Percentiles rank a stretch among this genome's conserved stretches.
phyloP scores from a whole-genome alignment of 2,113 vertebrate species.

The Ellobius talpinus region DNA sequence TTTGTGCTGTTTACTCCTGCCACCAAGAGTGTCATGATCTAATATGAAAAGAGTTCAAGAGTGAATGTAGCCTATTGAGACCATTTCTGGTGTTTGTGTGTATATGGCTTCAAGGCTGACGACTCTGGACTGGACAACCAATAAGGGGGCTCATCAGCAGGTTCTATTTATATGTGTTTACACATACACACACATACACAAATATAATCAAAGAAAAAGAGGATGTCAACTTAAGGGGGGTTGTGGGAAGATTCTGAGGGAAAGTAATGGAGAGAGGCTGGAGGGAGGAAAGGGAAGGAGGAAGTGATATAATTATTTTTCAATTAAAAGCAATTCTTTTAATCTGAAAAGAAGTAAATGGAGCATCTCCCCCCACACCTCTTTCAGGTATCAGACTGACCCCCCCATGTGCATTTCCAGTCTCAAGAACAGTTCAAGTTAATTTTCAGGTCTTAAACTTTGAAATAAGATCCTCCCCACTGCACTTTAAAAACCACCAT shows the following conservation, averaged over 20 bases:
- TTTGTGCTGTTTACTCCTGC: background rate
- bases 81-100: background rate
- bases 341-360: background rate
- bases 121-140: background rate
- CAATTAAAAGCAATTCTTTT: background rate
- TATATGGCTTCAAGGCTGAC: background rate
- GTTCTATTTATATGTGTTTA: background rate
- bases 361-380: background rate
- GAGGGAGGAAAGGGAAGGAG: background rate
- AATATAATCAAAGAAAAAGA: background rate
- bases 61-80: background rate
- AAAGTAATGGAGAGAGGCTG: background rate
- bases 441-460: background rate
- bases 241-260: background rate
- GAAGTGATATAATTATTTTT: background rate
- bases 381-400: background rate
- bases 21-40: background rate
- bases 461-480: background rate
- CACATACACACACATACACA: background rate
- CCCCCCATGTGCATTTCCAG: background rate
- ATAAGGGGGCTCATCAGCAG: background rate
- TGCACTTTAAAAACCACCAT: background rate
- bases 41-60: background rate
- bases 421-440: background rate
- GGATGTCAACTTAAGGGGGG: background rate